Conservation (phyloP, 2,113 vertebrate genomes). For the Rhodinocichla rosea region DNA sequence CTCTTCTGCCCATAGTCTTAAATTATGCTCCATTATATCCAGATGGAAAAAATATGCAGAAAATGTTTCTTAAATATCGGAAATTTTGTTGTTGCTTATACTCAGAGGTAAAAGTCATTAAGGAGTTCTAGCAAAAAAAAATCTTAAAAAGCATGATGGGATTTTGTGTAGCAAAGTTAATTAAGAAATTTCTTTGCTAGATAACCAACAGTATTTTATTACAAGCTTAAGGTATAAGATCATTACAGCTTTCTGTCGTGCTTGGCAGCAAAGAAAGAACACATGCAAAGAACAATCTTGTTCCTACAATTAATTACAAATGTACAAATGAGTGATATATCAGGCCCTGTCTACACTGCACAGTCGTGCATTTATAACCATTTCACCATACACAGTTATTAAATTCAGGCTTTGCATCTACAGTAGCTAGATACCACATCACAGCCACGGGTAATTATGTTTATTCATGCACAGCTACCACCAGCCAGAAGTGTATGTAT, state of each 20-base stretch:
- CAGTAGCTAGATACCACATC: slow-evolving; percentile 26
- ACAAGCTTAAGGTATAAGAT: slow-evolving; percentile 37
- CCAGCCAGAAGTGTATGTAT: background rate
- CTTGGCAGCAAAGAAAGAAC: slow-evolving; percentile 48
- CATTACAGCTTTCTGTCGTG: background rate
- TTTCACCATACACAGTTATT: slow-evolving; percentile 5
- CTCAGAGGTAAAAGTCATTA: slow-evolving; percentile 31
- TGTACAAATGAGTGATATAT: slow-evolving; percentile 48
- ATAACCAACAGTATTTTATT: slow-evolving; percentile 44
- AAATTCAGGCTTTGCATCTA: slow-evolving; percentile 8
- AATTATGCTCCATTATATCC: slow-evolving; percentile 47
- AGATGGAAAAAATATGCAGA: slow-evolving; percentile 42
- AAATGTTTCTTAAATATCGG: slow-evolving; percentile 44
- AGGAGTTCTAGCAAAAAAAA: background rate
- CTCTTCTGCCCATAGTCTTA: slow-evolving; percentile 29
- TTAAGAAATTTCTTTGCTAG: slow-evolving; percentile 44
- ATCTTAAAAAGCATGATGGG: background rate
- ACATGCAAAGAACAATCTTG: slow-evolving; percentile 35
- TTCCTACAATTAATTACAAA: slow-evolving; percentile 58
- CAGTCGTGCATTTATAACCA: slow-evolving; percentile 24
- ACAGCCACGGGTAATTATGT: background rate
- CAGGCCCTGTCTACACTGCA: slow-evolving; percentile 10
- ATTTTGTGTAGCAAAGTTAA: slow-evolving; percentile 44
- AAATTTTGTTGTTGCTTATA: background rate
- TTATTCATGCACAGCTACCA: slow-evolving; percentile 41